Percentiles rank a stretch among this genome's conserved stretches.
These are phyloP conservation scores for Phrynosoma blainvillii DNA, from an alignment of 2,113 vertebrate genomes.

Conservation along the genomic window DNA sequence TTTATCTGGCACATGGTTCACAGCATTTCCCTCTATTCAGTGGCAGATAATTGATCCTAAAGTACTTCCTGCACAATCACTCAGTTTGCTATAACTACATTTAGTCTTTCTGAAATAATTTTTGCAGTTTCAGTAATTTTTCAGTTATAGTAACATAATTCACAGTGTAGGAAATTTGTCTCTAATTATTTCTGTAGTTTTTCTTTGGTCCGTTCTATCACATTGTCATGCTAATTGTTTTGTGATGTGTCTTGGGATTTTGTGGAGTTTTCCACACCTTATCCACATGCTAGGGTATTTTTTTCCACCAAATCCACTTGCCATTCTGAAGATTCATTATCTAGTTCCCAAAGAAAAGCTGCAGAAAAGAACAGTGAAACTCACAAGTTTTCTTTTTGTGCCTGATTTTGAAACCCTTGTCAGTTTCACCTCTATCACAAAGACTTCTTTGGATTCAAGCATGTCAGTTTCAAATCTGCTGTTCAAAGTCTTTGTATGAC, in stretches of 20 bases:
- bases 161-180: neutral
- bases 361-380: neutral
- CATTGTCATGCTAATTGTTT: neutral
- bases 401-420: neutral
- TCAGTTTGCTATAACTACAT: neutral
- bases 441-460: neutral
- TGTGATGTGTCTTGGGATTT: neutral
- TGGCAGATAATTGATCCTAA: slow-evolving; percentile 19
- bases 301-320: too few relatives aligned
- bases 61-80: neutral
- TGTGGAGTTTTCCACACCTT: neutral
- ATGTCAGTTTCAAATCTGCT: neutral
- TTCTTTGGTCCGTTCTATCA: neutral
- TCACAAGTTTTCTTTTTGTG: neutral
- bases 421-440: neutral
- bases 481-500: neutral
- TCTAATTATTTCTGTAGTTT: neutral
- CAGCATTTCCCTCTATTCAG: neutral
- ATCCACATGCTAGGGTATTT: neutral
- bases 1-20: neutral
- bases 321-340: neutral
- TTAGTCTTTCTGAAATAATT: neutral
- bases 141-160: neutral
- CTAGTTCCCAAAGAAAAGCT: neutral
- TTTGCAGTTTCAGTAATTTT: neutral